These are phyloP conservation scores for Macrochelys suwanniensis DNA, from an alignment of 2,797 vertebrate species.

Conservation along the genomic window DNA sequence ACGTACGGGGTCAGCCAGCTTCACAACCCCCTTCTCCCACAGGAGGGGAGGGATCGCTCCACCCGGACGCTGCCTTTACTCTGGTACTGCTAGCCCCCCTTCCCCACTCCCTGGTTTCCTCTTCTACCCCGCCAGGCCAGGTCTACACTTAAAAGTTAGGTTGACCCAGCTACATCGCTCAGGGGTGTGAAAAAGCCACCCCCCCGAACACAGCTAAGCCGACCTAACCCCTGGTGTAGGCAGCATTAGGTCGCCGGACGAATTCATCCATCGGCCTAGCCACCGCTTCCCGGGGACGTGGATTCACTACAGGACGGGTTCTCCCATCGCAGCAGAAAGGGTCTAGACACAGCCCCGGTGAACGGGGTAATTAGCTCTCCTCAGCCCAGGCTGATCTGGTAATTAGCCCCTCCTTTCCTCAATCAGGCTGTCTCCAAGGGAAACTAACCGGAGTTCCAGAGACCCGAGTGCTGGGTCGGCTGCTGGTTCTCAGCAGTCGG, in stretches of 20 bases:
- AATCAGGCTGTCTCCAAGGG: too few relatives aligned
- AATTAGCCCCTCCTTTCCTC: not conserved
- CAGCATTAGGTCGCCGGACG: too few relatives aligned
- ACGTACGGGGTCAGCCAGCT: not conserved
- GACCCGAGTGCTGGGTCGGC: not conserved
- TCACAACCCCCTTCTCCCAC: not conserved
- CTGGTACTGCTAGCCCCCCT: too few relatives aligned
- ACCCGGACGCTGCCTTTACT: too few relatives aligned
- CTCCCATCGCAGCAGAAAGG: not conserved
- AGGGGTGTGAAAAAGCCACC: too few relatives aligned
- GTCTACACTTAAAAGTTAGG: not conserved
- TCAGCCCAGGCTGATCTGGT: not conserved
- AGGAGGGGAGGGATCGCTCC: not conserved
- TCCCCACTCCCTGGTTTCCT: not conserved
- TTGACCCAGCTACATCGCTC: not conserved
- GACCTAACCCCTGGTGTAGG: not conserved
- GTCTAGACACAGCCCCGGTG: not conserved
- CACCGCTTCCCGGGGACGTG: too few relatives aligned
- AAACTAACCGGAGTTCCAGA: not conserved
- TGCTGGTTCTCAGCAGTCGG: too few relatives aligned
- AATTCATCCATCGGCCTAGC: not conserved
- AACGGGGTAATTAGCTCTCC: not conserved
- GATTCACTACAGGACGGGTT: not conserved
- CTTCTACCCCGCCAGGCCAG: not conserved
- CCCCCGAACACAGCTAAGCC: not conserved